Base-by-base conservation (phyloP, 2,888 invertebrate genomes). In the Bombylius discolor region DNA sequence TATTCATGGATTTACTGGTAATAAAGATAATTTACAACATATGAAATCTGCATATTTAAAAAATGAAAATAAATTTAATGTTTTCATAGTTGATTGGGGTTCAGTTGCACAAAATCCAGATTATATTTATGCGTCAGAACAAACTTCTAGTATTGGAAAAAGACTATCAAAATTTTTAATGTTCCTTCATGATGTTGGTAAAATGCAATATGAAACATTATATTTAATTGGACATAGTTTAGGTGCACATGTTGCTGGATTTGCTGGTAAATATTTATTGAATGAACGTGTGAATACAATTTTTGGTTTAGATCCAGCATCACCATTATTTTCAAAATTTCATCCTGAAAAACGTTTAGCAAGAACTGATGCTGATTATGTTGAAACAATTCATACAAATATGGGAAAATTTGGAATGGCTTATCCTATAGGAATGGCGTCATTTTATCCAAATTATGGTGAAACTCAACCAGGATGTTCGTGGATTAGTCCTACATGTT, bases 231-330 rank as follows among this genome's bases (percentile, higher is more conserved):
- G 79, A 1, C 78, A 81, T 61, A 81, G 81, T 61, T 70, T 81
- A 55, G 81, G 81, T 5, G 79, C 79, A 7, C 79, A 80, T 65
- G 79, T 79, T 8, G 76, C 77, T 51, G 79, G 81, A 4, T 76
- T 77, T 59, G 76, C 81, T 47, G 81, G 79, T 1, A 78, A 59
- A 75, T 76, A 3, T 78, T 80, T 47, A 74, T 78, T 60, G 79
- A 63, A 36, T 57, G 81, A 80, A 58, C 39, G 39, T 42, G 2
- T 42, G 5, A 75, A 78, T 59, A 75, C 76, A 3, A 78, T 80
- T 47, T 74, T 78, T 60, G 79, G 64, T 33, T 57, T 71, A 4
- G 67, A 66, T 52, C 63, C 66, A 9, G 64, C 64, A 3, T 53
- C 61, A 7, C 65, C 68, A 14, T 11, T 64, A 67, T 49, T 74